These are phyloP conservation scores for Stegana nigrithorax DNA, from an alignment of 2,888 invertebrate species.

Conservation along the genomic window DNA sequence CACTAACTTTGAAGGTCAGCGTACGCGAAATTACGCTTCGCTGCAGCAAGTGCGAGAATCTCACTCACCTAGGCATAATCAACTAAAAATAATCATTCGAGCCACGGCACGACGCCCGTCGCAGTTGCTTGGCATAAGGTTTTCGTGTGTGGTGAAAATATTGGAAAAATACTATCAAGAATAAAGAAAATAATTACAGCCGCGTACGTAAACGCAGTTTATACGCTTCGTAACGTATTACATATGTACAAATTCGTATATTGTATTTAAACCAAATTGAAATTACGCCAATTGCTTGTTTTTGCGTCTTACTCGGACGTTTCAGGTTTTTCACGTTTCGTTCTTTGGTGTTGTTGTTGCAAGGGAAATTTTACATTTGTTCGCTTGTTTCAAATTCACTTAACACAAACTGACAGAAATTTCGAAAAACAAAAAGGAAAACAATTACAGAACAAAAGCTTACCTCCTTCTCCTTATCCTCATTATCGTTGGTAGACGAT, in stretches of 20 bases:
- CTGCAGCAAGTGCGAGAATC: too few relatives aligned
- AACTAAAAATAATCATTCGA: too few relatives aligned
- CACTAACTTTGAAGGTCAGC: too few relatives aligned
- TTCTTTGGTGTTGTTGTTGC: conserved; percentile 10
- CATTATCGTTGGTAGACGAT: conserved; percentile 69
- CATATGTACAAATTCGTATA: background rate
- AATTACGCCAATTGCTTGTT: conserved; percentile 22
- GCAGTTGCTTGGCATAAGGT: too few relatives aligned
- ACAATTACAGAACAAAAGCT: too few relatives aligned
- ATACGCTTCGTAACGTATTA: too few relatives aligned
- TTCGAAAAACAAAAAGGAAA: background rate
- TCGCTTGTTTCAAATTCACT: background rate
- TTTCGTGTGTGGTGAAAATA: background rate
- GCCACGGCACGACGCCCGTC: background rate
- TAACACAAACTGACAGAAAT: background rate
- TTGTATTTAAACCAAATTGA: conserved; percentile 18
- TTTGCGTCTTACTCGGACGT: conserved; percentile 15
- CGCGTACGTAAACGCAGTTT: background rate
- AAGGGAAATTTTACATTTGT: background rate
- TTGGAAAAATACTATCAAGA: conserved; percentile 6
- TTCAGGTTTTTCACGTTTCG: conserved; percentile 7
- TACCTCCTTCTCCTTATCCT: conserved; percentile 69
- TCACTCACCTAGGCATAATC: too few relatives aligned
- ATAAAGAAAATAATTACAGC: conserved; percentile 3
- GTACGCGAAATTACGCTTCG: too few relatives aligned